Evolutionary conservation across 2,888 invertebrate species (phyloP), one percentile per base, ranked within the genome.

Genomic region (Tetragonula carbonaria): DNA sequence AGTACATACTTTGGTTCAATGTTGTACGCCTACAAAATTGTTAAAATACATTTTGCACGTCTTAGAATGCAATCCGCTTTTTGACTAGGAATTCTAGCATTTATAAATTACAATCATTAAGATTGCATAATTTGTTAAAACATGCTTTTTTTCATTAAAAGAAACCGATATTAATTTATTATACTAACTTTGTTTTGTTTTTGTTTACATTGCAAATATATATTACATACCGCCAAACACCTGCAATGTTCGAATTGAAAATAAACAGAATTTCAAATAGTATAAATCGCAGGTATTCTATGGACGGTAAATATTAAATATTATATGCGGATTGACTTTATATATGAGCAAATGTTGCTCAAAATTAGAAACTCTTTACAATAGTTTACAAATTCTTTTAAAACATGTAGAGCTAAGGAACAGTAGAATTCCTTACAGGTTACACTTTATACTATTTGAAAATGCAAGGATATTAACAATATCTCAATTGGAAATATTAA

Each of bases 1-100:
- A 53, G 62, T 71, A 74, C 77, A 76, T 66, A 76, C 74, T 87
- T 88, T 87, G 83, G 87, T 81, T 85, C 73, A 74, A 78, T 50
- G 53, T 88, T 75, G 28, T 77, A 81, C 65, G 55, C 51, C 71
- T 82, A 84, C 57, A 70, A 57, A 76, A 82, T 79, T 51, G 53
- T 84, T 51, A 50, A 21, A 63, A 77, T 62, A 59, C 66, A 50
- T 50, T 33, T 51, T 23, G 51, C 28, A 65, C 45, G 18, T 68
- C 55, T 51, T 55, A 53, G 23, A 50, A 70, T 57, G 59, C 63
- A 57, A 68, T 59, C 67, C 45, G 13, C 38, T 55, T 62, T 62
- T 57, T 71, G 74, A 85, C 77, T 85, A 85, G 57, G 67, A 74
- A 33, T 57, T 57, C 4, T 67, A 66, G 55, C 57, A 50, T 66